Conservation (phyloP, 1,140 invertebrate genomes). For the Solenopsis invicta region DNA sequence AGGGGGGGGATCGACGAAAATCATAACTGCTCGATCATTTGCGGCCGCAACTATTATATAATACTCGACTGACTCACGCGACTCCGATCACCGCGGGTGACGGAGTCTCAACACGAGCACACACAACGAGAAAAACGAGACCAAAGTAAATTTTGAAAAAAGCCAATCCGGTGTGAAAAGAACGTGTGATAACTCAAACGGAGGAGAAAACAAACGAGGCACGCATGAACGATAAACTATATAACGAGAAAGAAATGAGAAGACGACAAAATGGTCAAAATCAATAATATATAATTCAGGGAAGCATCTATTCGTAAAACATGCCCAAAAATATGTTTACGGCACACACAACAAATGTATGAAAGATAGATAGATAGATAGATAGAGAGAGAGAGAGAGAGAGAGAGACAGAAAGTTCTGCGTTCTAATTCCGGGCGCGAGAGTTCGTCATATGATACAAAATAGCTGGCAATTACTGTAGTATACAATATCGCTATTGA, state of each 20-base stretch:
- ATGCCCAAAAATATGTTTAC: slow-evolving; percentile 86
- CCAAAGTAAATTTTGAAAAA: slow-evolving; percentile 84
- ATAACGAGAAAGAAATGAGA: slow-evolving; percentile 71
- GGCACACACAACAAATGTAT: slow-evolving; percentile 81
- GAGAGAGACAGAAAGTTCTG: slow-evolving; percentile 51
- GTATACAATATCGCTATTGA: slow-evolving; percentile 41
- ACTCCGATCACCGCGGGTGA: neutral
- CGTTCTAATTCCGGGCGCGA: slow-evolving; percentile 48
- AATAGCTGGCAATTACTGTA: slow-evolving; percentile 37
- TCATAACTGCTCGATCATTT: slow-evolving; percentile 60
- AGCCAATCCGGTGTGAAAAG: slow-evolving; percentile 81
- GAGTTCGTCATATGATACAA: slow-evolving; percentile 12
- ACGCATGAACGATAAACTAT: slow-evolving; percentile 49
- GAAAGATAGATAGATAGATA: slow-evolving; percentile 55
- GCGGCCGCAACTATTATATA: slow-evolving; percentile 19
- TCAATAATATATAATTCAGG: slow-evolving; percentile 71
- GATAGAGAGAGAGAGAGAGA: slow-evolving; percentile 21
- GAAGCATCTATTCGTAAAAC: slow-evolving; percentile 86
- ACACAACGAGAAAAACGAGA: slow-evolving; percentile 25
- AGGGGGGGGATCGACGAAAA: slow-evolving; percentile 35
- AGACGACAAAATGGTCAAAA: slow-evolving; percentile 77
- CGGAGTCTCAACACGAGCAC: neutral
- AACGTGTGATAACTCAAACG: slow-evolving; percentile 34
- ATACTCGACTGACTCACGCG: slow-evolving; percentile 9
- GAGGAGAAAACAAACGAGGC: slow-evolving; percentile 28